These are phyloP conservation scores for Ailurus styani DNA, from an alignment of 2,113 vertebrate species.

Conservation along the genomic window DNA sequence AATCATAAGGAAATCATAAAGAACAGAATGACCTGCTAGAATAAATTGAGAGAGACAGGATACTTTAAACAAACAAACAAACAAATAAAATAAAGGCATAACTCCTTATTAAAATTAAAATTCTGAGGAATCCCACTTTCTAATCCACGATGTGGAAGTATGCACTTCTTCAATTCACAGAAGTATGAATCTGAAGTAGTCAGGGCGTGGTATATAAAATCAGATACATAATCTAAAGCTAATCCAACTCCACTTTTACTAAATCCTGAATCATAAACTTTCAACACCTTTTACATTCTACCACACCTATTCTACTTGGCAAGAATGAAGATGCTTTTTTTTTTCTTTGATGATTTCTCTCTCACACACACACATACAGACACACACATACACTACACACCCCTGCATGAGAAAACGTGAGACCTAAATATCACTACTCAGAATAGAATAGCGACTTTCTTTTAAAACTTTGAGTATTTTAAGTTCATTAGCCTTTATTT, in stretches of 20 bases:
- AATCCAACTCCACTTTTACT: conserved; percentile 38
- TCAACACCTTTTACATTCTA: conserved; percentile 57
- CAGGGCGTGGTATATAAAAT: neutral
- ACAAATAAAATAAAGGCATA: neutral
- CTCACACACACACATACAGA: neutral
- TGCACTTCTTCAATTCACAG: neutral
- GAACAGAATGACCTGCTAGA: neutral
- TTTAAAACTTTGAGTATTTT: conserved; percentile 7
- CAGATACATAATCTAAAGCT: neutral
- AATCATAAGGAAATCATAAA: neutral
- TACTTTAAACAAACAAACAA: neutral
- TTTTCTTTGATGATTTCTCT: neutral
- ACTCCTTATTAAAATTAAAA: neutral
- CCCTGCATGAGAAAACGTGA: neutral
- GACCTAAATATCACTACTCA: neutral
- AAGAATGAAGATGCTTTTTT: neutral
- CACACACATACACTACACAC: neutral
- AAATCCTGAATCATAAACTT: conserved; percentile 64
- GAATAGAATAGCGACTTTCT: conserved; percentile 7
- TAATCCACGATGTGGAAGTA: neutral
- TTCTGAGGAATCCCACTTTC: neutral
- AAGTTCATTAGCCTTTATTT: neutral
- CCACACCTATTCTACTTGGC: conserved; percentile 50
- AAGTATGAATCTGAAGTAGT: neutral
- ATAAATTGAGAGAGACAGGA: neutral